Conservation (phyloP, 2,113 vertebrate genomes). For the Agelaius tricolor region DNA sequence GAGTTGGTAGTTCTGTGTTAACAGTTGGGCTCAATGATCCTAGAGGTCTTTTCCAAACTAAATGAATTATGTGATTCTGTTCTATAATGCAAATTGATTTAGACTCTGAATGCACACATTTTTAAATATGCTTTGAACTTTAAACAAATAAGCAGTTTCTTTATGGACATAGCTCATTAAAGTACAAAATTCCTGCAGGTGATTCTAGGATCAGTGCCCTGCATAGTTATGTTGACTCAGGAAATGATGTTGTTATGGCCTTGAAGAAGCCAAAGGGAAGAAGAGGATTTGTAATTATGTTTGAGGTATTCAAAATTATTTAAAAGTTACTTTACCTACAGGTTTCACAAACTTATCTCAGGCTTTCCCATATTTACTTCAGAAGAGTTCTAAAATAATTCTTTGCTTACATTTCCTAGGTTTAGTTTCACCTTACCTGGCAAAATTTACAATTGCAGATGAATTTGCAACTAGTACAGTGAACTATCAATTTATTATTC, state of each 20-base stretch:
- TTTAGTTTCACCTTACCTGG: not conserved
- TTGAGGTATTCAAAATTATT: not conserved
- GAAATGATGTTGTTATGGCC: not conserved
- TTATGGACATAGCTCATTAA: not conserved
- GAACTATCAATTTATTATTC: not conserved
- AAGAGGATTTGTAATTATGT: not conserved
- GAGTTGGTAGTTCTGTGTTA: not conserved
- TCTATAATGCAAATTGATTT: not conserved
- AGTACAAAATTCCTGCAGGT: not conserved
- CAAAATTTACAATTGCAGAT: not conserved
- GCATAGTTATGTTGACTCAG: not conserved
- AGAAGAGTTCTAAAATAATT: not conserved
- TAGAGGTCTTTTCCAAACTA: not conserved
- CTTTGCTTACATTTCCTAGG: not conserved
- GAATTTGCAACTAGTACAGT: not conserved
- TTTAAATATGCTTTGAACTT: not conserved
- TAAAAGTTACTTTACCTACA: not conserved
- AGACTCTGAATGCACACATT: not conserved
- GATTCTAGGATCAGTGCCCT: not conserved
- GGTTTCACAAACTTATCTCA: not conserved
- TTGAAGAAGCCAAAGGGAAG: not conserved
- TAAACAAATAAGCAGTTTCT: not conserved
- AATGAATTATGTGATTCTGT: not conserved
- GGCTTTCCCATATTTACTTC: not conserved
- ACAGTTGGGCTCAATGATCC: not conserved